Evolutionary conservation across 2,113 vertebrate species (phyloP).

Genomic region (Heterotis niloticus): DNA sequence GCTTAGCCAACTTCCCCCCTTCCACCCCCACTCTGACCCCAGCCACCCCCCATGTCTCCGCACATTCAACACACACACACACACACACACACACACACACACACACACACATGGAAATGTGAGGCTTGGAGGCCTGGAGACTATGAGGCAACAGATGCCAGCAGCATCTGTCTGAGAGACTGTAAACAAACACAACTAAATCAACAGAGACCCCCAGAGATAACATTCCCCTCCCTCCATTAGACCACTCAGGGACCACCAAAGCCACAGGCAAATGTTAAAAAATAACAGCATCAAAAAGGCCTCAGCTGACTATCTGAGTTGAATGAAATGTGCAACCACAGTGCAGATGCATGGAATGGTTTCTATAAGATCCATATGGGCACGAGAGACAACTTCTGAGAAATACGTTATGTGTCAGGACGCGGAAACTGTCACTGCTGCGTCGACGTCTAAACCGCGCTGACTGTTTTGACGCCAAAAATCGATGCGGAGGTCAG

Average conservation of each 20-base stretch:
- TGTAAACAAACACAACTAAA: constrained; percentile 44
- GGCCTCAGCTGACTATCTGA: neutral
- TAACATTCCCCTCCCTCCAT: constrained; percentile 13
- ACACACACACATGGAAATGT: constrained; percentile 16
- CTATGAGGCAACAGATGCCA: constrained; percentile 40
- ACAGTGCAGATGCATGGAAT: too few relatives aligned
- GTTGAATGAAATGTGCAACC: neutral
- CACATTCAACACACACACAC: neutral
- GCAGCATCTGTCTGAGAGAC: constrained; percentile 40
- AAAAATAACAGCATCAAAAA: neutral
- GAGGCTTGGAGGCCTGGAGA: constrained; percentile 7
- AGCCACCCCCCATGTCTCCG: neutral
- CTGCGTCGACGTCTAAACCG: neutral
- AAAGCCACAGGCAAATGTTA: neutral
- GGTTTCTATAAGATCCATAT: too few relatives aligned
- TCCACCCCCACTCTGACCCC: neutral
- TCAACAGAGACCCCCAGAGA: constrained; percentile 35
- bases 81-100: neutral
- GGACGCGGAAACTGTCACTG: neutral
- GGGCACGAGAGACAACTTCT: neutral
- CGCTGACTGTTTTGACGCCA: neutral
- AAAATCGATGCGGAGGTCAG: too few relatives aligned
- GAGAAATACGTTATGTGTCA: neutral
- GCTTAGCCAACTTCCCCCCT: neutral
- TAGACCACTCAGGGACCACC: constrained; percentile 29